A percentile compares a stretch with the other conserved stretches of the same genome.
Conservation (phyloP, 2,113 vertebrate species). For the Pachycephala philippinensis region DNA sequence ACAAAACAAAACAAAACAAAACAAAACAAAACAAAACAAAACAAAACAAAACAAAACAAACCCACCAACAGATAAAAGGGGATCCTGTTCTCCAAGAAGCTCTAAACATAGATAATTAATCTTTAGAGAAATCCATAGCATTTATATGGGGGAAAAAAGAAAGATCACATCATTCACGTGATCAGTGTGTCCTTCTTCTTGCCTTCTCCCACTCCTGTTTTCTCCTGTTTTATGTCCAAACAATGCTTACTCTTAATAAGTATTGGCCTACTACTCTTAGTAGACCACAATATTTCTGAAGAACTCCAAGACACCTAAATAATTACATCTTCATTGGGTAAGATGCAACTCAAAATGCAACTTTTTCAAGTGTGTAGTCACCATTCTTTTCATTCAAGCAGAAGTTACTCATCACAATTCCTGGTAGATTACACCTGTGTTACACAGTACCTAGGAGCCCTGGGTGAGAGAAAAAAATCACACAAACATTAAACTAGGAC, state of each 20-base stretch:
- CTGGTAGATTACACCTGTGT: not conserved
- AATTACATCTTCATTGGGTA: not conserved
- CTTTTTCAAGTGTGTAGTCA: not conserved
- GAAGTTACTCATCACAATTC: not conserved
- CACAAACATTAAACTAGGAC: not conserved
- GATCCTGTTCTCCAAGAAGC: not conserved
- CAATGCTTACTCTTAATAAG: not conserved
- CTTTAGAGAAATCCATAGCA: not conserved
- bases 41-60: too few relatives aligned
- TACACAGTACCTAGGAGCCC: not conserved
- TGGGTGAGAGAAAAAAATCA: not conserved
- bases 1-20: too few relatives aligned
- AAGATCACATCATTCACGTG: not conserved
- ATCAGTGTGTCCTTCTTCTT: not conserved
- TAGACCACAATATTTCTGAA: not conserved
- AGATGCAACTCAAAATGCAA: not conserved
- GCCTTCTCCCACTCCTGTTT: not conserved
- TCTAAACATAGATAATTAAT: not conserved
- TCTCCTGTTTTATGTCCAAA: not conserved
- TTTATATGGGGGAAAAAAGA: not conserved
- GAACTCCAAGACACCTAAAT: not conserved
- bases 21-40: too few relatives aligned
- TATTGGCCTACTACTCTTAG: not conserved
- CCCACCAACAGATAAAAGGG: accelerated
- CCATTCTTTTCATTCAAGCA: not conserved